These are phyloP conservation scores for Setipinna tenuifilis DNA, from an alignment of 2,797 vertebrate genomes.

Conservation along the genomic window DNA sequence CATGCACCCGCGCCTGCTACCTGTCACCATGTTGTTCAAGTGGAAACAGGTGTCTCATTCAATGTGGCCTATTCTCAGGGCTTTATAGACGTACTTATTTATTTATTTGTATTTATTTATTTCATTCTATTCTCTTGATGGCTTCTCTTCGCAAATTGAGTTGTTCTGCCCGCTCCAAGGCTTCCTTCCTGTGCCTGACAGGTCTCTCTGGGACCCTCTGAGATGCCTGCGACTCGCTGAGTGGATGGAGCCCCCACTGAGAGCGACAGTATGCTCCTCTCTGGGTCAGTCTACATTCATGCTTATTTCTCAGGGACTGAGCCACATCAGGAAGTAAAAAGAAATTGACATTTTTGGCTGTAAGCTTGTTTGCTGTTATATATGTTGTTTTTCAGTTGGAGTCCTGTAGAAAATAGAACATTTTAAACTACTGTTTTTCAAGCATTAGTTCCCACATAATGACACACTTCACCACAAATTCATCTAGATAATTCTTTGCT, in stretches of 20 bases:
- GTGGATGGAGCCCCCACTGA: slow-evolving; percentile 50
- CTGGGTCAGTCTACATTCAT: slow-evolving; percentile 33
- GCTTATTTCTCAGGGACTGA: slow-evolving; percentile 8
- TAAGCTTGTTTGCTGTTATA: neutral
- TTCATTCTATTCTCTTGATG: slow-evolving; percentile 53
- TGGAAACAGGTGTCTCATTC: slow-evolving; percentile 67
- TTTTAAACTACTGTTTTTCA: too few species aligned
- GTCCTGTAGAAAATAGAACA: too few species aligned
- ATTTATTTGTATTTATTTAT: slow-evolving; percentile 45
- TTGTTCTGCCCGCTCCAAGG: slow-evolving; percentile 53
- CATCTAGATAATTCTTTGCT: too few species aligned
- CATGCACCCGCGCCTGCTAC: slow-evolving; percentile 44
- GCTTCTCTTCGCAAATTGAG: slow-evolving; percentile 62
- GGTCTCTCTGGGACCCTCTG: slow-evolving; percentile 50
- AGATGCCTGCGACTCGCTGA: slow-evolving; percentile 46
- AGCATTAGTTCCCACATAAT: too few species aligned
- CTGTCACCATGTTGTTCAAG: slow-evolving; percentile 62
- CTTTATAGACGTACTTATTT: slow-evolving; percentile 34
- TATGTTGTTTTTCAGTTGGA: neutral
- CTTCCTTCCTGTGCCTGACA: slow-evolving; percentile 59
- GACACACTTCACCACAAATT: too few species aligned
- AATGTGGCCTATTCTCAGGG: slow-evolving; percentile 51
- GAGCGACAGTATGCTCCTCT: slow-evolving; percentile 49
- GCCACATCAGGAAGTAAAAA: neutral
- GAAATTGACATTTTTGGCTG: neutral